These are phyloP conservation scores for Rhingia rostrata DNA, from an alignment of 2,888 invertebrate species.

Conservation along the genomic window DNA sequence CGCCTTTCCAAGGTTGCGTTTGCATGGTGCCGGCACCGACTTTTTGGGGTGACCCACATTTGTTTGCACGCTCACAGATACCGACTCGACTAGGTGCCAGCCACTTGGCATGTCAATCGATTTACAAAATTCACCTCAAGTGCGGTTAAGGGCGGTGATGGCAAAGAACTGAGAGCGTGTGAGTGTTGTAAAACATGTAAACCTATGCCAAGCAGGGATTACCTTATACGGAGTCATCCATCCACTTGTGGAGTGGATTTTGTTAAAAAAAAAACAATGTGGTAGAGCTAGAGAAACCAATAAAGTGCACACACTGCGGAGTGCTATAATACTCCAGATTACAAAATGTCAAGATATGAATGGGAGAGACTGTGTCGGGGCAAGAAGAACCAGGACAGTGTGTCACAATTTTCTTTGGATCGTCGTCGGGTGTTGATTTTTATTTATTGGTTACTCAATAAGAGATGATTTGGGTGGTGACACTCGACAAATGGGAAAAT, in stretches of 20 bases:
- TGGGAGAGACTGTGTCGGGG: not conserved
- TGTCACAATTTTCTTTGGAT: conserved; percentile 58
- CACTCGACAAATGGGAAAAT: conserved; percentile 9
- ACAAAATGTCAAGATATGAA: conserved; percentile 53
- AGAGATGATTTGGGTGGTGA: conserved; percentile 3
- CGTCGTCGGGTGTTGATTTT: conserved; percentile 51
- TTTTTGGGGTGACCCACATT: conserved; percentile 31
- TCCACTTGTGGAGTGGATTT: conserved; percentile 40
- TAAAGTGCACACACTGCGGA: conserved; percentile 47
- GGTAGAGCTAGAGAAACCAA: conserved; percentile 37
- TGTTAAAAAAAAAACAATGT: conserved; percentile 35
- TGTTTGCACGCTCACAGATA: not conserved
- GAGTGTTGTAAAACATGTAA: conserved; percentile 52
- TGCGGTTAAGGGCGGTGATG: not conserved
- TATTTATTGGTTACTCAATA: conserved; percentile 62
- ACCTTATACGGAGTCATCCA: conserved; percentile 27
- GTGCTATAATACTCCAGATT: conserved; percentile 33
- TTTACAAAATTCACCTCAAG: conserved; percentile 36
- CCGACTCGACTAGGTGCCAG: not conserved
- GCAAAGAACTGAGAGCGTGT: not conserved
- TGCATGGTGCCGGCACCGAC: conserved; percentile 5
- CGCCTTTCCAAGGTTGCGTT: conserved; percentile 38
- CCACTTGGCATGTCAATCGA: conserved; percentile 43
- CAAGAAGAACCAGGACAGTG: conserved; percentile 8
- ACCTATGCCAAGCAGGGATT: conserved; percentile 30